These are phyloP conservation scores for Forbesichthys agassizii DNA, from an alignment of 2,113 vertebrate species.

Conservation along the genomic window DNA sequence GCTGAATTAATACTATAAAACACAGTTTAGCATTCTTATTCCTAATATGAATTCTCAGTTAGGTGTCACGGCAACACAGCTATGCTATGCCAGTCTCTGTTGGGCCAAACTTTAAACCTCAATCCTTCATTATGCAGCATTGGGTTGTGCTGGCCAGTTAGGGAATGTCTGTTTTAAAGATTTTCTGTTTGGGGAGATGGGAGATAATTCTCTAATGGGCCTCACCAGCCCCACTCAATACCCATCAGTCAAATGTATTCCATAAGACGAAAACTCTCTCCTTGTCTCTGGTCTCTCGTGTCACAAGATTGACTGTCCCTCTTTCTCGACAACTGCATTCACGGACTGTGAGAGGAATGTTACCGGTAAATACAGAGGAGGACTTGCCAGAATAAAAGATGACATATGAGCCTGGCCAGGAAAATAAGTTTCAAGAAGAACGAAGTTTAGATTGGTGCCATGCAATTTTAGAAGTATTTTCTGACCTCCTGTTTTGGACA, in stretches of 20 bases:
- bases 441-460: background rate
- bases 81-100: no score
- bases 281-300: conserved; percentile 31
- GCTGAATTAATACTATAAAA: no score
- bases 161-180: conserved; percentile 22
- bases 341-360: conserved; percentile 18
- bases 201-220: conserved; percentile 54
- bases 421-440: background rate
- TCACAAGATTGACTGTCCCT: conserved; percentile 36
- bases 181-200: conserved; percentile 23
- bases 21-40: no score
- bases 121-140: no score
- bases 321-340: conserved; percentile 32
- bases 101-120: no score
- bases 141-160: no score
- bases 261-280: conserved; percentile 37
- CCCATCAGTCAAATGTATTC: conserved; percentile 49
- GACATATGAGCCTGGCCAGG: background rate
- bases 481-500: no score
- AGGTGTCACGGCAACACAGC: no score
- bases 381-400: conserved; percentile 9
- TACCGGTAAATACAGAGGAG: conserved; percentile 20
- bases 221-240: conserved; percentile 36
- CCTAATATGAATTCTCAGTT: no score
- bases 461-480: no score